These are phyloP conservation scores for Drosophila auraria DNA, from an alignment of 1,140 invertebrate genomes.

Conservation along the genomic window DNA sequence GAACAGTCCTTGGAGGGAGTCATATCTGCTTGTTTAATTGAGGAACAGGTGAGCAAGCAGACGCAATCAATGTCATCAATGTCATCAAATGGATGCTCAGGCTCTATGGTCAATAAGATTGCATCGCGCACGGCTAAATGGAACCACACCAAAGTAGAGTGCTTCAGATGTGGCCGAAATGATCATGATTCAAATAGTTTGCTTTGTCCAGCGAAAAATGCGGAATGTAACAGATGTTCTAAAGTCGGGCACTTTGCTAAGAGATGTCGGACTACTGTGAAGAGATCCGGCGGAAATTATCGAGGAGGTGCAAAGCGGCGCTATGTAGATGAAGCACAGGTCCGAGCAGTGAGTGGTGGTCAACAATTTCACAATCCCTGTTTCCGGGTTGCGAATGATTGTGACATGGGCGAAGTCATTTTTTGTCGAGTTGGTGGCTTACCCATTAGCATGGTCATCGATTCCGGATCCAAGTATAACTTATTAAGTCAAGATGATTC, in stretches of 20 bases:
- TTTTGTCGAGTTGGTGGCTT: conserved; percentile 17
- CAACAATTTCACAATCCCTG: conserved; percentile 10
- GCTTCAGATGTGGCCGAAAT: no score
- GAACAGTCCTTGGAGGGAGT: conserved; percentile 12
- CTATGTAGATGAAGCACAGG: conserved; percentile 7
- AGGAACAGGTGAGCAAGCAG: neutral
- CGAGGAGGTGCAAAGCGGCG: conserved; percentile 5
- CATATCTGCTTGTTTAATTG: conserved; percentile 1
- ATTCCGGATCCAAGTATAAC: conserved; percentile 20
- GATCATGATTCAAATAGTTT: no score
- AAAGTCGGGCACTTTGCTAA: no score
- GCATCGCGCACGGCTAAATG: no score
- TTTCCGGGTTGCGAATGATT: conserved; percentile 10
- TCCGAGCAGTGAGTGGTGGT: conserved; percentile 2
- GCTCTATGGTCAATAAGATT: no score
- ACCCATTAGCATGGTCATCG: conserved; percentile 15
- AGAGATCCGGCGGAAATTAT: neutral
- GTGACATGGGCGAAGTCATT: conserved; percentile 17
- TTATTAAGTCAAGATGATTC: conserved; percentile 10
- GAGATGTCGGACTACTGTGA: no score
- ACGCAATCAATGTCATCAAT: no score
- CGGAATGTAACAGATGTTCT: no score
- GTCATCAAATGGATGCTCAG: no score
- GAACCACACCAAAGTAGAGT: no score
- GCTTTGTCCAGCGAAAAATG: no score